Evolutionary conservation across 2,888 invertebrate species (phyloP), one percentile per base, ranked within the genome.

Genomic region (Agrochola lota): DNA sequence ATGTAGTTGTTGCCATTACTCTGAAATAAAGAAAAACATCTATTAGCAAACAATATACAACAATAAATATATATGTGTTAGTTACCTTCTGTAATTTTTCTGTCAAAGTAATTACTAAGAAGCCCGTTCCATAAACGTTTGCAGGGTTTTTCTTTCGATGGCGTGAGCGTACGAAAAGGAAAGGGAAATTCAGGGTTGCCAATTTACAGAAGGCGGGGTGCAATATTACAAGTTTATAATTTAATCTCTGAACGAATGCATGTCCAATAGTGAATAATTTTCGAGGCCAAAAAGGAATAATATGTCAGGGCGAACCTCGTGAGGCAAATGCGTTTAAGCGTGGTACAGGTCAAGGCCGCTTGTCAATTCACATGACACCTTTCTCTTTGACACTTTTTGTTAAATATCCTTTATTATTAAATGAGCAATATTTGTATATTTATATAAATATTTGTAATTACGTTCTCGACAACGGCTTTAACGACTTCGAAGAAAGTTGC

Each of bases 1-100:
- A 94, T 96, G 91, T 95, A 97, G 89, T 94, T 96, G 92, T 95
- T 97, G 88, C 97, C 96, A 93, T 97, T 97, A 92, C 97, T 97
- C 97, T 97, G 96, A 88, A 85, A 91, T 55, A 84, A 62, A 62
- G 57, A 81, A 7, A 74, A 12, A 74, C 2, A 35, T 62, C 20
- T 5, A 15, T 79, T 62, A 79, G 66, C 30, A 4, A 23, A 62
- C 30, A n/a, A n/a, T n/a, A n/a, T n/a, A n/a, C n/a, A n/a, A n/a
- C n/a, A n/a, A n/a, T n/a, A n/a, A n/a, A n/a, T n/a, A n/a, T n/a
- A n/a, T n/a, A n/a, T n/a, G n/a, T n/a, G n/a, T n/a, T n/a, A n/a
- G n/a, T n/a, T n/a, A n/a, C n/a, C n/a, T n/a, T n/a, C n/a, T n/a
- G n/a, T n/a, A n/a, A n/a, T n/a, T n/a, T n/a, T n/a, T n/a, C n/a